Conservation (phyloP, 2,113 vertebrate genomes). For the Ceuthmochares aereus region DNA sequence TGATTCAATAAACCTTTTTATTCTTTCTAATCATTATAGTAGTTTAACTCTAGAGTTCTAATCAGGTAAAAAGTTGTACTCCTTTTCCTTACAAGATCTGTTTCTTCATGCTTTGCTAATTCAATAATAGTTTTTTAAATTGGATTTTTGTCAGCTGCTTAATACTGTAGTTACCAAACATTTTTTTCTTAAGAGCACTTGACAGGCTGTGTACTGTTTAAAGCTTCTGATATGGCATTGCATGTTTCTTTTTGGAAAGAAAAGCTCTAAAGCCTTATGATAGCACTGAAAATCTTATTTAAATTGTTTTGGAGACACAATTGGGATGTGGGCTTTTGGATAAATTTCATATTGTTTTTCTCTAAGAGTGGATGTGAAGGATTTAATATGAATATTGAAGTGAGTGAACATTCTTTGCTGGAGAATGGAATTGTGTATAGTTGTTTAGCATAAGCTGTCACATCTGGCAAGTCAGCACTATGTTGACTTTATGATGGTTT, state of each 20-base stretch:
- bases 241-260: neutral
- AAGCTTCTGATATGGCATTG: neutral
- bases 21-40: slow-evolving; percentile 9
- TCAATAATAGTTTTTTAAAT: slow-evolving; percentile 48
- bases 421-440: neutral
- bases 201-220: neutral
- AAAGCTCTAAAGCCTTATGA: neutral
- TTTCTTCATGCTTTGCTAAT: slow-evolving; percentile 40
- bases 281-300: neutral
- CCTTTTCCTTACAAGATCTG: neutral
- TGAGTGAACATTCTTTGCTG: neutral
- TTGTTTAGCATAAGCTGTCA: neutral
- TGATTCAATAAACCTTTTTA: neutral
- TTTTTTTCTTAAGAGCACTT: neutral
- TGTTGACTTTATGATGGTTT: neutral
- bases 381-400: neutral
- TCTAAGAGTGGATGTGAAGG: neutral
- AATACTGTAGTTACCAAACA: neutral
- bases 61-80: neutral
- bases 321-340: neutral
- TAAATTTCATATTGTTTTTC: neutral
- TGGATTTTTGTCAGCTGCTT: slow-evolving; percentile 30
- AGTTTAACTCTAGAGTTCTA: neutral
- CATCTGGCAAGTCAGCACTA: neutral
- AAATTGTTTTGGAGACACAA: neutral